phyloP scores from a whole-genome alignment of 1,140 invertebrate species.

The Sycophila sp. region DNA sequence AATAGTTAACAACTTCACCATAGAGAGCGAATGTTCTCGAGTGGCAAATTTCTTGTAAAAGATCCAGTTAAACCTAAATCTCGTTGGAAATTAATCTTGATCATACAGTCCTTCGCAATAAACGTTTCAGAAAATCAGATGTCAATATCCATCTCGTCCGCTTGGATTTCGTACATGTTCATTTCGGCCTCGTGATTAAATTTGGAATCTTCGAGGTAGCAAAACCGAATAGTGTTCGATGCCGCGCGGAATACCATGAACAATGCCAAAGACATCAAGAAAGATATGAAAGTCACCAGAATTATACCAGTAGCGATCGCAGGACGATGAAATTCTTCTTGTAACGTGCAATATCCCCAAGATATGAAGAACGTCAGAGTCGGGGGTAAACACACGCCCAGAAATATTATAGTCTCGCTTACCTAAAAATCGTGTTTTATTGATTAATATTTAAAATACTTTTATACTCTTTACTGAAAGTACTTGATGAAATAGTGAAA shows the following conservation, averaged over 20 bases:
- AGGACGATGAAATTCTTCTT: background rate
- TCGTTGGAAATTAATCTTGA: too few species aligned
- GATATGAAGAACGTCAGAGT: background rate
- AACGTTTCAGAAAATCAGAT: too few species aligned
- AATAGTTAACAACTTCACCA: too few species aligned
- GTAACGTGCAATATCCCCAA: background rate
- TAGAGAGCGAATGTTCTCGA: too few species aligned
- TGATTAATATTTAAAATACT: too few species aligned
- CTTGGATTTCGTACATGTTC: conserved; percentile 20
- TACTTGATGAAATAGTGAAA: too few species aligned
- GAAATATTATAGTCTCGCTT: background rate
- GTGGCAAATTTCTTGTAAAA: too few species aligned
- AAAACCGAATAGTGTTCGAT: background rate
- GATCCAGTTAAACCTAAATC: too few species aligned
- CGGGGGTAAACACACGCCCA: background rate
- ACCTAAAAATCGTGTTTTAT: background rate
- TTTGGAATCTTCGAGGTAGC: conserved; percentile 7
- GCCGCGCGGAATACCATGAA: conserved; percentile 5
- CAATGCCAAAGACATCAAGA: background rate
- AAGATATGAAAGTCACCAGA: background rate
- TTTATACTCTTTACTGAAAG: too few species aligned
- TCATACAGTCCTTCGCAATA: too few species aligned
- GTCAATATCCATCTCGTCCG: background rate
- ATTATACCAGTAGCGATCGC: background rate
- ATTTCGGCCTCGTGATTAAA: conserved; percentile 9